These are phyloP conservation scores for Drosophila robusta DNA, from an alignment of 2,888 invertebrate genomes.

Conservation along the genomic window DNA sequence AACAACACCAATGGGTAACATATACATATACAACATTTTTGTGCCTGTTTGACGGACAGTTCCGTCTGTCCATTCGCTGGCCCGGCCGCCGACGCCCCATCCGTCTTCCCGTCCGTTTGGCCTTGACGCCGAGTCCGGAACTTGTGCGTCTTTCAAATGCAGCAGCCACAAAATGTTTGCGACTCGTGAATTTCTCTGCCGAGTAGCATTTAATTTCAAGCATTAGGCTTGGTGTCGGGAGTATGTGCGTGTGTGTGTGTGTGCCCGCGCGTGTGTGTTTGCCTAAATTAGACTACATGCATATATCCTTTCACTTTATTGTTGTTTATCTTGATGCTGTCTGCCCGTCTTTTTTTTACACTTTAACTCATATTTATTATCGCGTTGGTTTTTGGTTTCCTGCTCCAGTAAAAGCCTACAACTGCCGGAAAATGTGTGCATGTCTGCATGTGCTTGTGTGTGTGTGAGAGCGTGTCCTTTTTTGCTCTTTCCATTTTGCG, in stretches of 20 bases:
- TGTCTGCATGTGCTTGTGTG: not conserved
- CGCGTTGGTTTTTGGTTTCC: slow-evolving; percentile 58
- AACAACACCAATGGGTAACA: slow-evolving; percentile 27
- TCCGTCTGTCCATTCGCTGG: slow-evolving; percentile 14
- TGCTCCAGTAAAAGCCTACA: slow-evolving; percentile 62
- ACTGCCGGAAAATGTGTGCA: slow-evolving; percentile 29
- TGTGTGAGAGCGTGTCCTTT: slow-evolving; percentile 10
- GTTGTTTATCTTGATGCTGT: slow-evolving; percentile 70
- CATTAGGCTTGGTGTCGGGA: slow-evolving; percentile 48
- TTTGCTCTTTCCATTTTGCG: slow-evolving; percentile 30
- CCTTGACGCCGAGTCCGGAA: slow-evolving; percentile 44
- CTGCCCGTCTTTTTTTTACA: slow-evolving; percentile 61
- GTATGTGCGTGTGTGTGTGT: slow-evolving; percentile 10
- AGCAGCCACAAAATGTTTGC: slow-evolving; percentile 40
- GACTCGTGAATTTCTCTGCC: slow-evolving; percentile 23
- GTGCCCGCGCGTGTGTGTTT: slow-evolving; percentile 12
- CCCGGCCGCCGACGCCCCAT: not conserved
- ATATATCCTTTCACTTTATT: slow-evolving; percentile 43
- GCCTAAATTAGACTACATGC: slow-evolving; percentile 33
- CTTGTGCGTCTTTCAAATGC: slow-evolving; percentile 51
- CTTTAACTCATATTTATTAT: slow-evolving; percentile 78
- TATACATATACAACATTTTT: slow-evolving; percentile 8
- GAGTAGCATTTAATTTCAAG: slow-evolving; percentile 59
- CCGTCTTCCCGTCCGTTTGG: slow-evolving; percentile 21
- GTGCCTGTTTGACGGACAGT: slow-evolving; percentile 37